Base-by-base conservation (phyloP, 2,113 vertebrate genomes). In the Bufo bufo region DNA sequence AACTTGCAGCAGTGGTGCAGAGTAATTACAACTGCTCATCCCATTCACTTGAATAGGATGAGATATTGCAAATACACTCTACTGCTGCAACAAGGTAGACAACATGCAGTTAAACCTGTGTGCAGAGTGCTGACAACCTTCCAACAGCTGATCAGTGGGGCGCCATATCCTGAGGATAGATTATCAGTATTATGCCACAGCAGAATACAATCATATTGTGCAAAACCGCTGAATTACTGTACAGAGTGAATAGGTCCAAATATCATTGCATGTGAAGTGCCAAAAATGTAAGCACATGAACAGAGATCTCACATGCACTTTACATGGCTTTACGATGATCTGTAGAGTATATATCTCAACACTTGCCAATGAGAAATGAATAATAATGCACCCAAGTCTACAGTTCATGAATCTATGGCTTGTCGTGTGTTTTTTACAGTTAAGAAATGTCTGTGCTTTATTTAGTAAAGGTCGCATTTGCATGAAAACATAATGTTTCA, bases 381-480 rank as follows among this genome's bases (percentile, higher is more conserved):
- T 11, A 58, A 43, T 33, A 58, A 7, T 58, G 58, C 17, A 58
- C 13, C 12, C 52, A 7, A 79, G 54, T 58, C 50, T 58, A 58
- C 16, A 47, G 56, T 23, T 43, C n/a, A 45, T 45, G 56, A 61
- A 82, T 65, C 43, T 43, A 11, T 50, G 10, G 6, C 43, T 82
- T 11, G n/a, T 82, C 0, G 20, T 66, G 8, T 82, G 2, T 45
- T 14, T 82, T 45, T 58, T 23, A 65, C 63, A 82, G 59, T 56
- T 52, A 58, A 81, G 33, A 1, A 66, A 3, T 82, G 45, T 52
- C 43, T 47, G 58, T 82, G 47, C 45, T 23, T 82, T 66, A 66
- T 82, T 50, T 66, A 65, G 43, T 47, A 82, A 82, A 82, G 59
- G 81, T 82, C 47, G 7, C 81, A 82, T 82, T 82, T 82, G 81